A percentile compares a stretch with the other conserved stretches of the same genome.
Conservation (phyloP, 2,113 vertebrate genomes). For the Cariama cristata region DNA sequence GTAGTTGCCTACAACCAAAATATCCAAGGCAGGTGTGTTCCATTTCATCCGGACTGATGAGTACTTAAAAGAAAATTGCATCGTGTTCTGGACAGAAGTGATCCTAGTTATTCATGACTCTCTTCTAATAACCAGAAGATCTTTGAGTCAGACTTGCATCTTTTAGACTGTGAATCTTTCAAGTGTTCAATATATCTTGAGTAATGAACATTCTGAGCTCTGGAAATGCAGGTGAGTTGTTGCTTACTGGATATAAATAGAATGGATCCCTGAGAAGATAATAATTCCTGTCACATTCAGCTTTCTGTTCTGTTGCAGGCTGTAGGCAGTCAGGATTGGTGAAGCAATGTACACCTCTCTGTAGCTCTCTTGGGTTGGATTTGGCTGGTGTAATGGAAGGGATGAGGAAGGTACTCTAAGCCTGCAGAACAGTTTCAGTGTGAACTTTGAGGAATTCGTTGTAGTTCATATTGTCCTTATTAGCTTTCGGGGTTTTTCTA, state of each 20-base stretch:
- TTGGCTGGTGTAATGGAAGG: background rate
- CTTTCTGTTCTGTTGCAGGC: background rate
- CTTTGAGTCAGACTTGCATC: background rate
- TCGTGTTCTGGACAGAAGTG: background rate
- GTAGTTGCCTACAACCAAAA: background rate
- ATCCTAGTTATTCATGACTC: background rate
- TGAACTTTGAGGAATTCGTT: background rate
- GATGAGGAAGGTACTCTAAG: background rate
- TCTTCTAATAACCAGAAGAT: background rate
- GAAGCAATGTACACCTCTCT: background rate
- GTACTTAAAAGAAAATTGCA: background rate
- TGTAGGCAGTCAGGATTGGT: background rate
- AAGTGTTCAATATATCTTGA: background rate
- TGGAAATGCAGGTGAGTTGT: background rate
- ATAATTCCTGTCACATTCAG: fast-evolving
- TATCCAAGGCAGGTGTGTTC: background rate
- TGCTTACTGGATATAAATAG: background rate
- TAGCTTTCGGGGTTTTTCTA: fast-evolving
- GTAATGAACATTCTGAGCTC: background rate
- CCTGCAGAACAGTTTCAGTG: background rate
- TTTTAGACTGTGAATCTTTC: background rate
- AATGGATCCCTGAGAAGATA: background rate
- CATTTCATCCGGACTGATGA: background rate
- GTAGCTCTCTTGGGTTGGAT: background rate
- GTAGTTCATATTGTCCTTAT: background rate